These are phyloP conservation scores for Microplitis mediator DNA, from an alignment of 1,140 invertebrate genomes.

Conservation along the genomic window DNA sequence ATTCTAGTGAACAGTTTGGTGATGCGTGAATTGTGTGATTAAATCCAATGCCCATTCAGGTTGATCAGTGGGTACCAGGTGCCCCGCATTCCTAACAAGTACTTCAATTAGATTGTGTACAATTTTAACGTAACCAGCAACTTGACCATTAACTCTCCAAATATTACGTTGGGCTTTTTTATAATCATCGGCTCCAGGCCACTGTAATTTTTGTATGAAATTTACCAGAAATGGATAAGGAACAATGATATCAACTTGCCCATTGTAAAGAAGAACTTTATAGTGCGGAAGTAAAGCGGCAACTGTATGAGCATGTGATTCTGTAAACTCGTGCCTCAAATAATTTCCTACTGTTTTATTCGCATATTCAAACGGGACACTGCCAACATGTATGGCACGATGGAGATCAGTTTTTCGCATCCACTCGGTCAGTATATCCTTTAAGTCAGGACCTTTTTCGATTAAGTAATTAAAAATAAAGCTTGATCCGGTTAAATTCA, in stretches of 20 bases:
- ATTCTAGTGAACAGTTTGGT: too few species aligned
- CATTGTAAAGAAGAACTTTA: conserved; percentile 78
- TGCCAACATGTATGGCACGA: conserved; percentile 82
- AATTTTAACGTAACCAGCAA: conserved; percentile 79
- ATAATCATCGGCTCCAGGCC: conserved; percentile 71
- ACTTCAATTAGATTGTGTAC: conserved; percentile 78
- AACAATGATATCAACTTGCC: conserved; percentile 86
- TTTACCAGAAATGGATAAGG: conserved; percentile 79
- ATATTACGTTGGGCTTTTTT: conserved; percentile 68
- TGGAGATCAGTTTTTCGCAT: conserved; percentile 68
- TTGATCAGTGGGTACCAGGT: conserved; percentile 84
- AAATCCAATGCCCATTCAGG: conserved; percentile 79
- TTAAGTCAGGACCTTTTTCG: conserved; percentile 60
- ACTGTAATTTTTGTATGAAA: conserved; percentile 73
- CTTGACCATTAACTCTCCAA: conserved; percentile 72
- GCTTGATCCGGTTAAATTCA: conserved; percentile 78
- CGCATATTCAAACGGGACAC: conserved; percentile 70
- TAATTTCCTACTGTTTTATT: conserved; percentile 69
- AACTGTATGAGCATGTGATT: conserved; percentile 79
- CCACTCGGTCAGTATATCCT: conserved; percentile 66
- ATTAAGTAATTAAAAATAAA: conserved; percentile 83
- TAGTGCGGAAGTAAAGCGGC: conserved; percentile 72
- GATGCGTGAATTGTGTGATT: conserved; percentile 75
- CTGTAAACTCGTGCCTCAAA: conserved; percentile 80
- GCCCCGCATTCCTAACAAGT: conserved; percentile 79